phyloP scores from a whole-genome alignment of 2,113 vertebrate genomes.

The Festucalex cinctus region DNA sequence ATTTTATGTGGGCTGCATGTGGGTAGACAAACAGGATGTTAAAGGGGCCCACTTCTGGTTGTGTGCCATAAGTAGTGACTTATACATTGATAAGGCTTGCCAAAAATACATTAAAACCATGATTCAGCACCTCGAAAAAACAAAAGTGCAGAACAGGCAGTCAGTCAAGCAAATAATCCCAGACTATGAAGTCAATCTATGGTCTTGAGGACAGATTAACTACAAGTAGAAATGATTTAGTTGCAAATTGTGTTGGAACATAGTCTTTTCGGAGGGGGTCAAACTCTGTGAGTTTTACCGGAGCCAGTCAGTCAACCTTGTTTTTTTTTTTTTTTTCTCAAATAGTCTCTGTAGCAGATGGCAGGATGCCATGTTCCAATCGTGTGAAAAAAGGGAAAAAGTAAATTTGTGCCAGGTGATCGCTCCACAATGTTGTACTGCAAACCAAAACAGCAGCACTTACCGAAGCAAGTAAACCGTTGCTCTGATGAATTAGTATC shows the following conservation, averaged over 20 bases:
- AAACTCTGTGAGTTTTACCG: neutral
- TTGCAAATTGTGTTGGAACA: neutral
- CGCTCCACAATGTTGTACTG: neutral
- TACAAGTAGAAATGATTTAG: neutral
- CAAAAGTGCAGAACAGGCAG: neutral
- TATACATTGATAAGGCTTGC: conserved; percentile 27
- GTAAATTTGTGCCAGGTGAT: neutral
- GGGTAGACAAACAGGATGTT: conserved; percentile 51
- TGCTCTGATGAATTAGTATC: no score
- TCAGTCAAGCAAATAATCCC: conserved; percentile 7
- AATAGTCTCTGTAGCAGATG: neutral
- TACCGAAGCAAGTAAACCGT: neutral
- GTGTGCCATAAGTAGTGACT: conserved; percentile 40
- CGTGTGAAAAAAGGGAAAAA: neutral
- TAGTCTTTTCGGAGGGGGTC: neutral
- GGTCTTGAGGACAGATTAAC: conserved; percentile 13
- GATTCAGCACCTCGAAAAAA: conserved; percentile 20
- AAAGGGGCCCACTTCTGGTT: conserved; percentile 32
- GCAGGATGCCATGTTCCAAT: neutral
- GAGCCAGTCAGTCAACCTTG: neutral
- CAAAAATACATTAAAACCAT: conserved; percentile 28
- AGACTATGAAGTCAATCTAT: conserved; percentile 10
- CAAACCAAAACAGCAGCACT: neutral
- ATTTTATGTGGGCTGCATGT: conserved; percentile 43
- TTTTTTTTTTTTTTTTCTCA: neutral